Evolutionary conservation across 2,888 invertebrate species (phyloP), one percentile per base, ranked within the genome.

Genomic region (Entomobrya proxima): DNA sequence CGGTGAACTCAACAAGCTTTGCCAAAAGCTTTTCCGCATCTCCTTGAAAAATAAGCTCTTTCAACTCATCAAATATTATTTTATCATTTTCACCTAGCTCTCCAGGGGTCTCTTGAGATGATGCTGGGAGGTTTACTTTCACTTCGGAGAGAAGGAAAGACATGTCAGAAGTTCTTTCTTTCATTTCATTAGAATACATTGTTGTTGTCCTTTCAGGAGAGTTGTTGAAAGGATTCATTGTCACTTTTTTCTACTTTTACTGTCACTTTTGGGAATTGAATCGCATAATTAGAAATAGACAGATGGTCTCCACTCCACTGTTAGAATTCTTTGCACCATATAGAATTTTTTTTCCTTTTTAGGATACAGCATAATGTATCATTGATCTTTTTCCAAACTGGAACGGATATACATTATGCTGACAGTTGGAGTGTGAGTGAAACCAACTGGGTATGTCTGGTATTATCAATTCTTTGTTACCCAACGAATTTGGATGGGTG

Each of bases 41-140:
- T n/a, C 50, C 78, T 61, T 47, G 30, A 64, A 32, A 47, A 40
- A 78, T 78, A n/a, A 47, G 50, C 5, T 11, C 21, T 37, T 64
- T 78, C 50, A 78, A 27, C 30, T 78, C 64, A 6, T 78, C 35
- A 78, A 64, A 78, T 78, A 64, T 64, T 64, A 47, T 61, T n/a
- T 35, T 58, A 44, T 78, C 47, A 30, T 78, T 37, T 30, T 58
- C 61, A 32, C n/a, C n/a, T 32, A 75, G 32, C 4, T 13, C 37
- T 0, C 5, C 21, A 4, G 52, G 11, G 21, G 6, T 5, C 32
- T 5, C 3, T 32, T 30, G 30, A 2, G 61, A 61, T 4, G 5
- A 27, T 7, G 21, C 21, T 52, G 52, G 52, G 18, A 24, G 18
- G 2, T 40, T 7, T 7, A 40, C 44, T 40, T 4, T 7, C 30